Base-by-base conservation (phyloP, 64 coral and sea anemone species). In the Dendrophyllia cribrosa region DNA sequence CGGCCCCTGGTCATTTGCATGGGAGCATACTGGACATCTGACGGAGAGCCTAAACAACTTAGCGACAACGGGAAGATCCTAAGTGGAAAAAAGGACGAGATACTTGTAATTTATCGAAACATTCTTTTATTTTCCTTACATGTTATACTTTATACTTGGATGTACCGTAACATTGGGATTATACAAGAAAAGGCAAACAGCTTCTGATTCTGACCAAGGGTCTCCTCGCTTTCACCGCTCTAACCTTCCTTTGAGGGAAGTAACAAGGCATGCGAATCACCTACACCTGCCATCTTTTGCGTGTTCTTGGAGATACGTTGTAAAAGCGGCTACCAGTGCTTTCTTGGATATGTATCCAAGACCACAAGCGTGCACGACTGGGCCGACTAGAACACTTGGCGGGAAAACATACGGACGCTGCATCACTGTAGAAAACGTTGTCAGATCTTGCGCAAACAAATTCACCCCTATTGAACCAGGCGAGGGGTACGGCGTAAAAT, bases 341-440 rank as follows among this genome's bases (percentile, higher is more conserved):
- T 88, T 23, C 86, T 88, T 4, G 86, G 86, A 21, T 74, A 88
- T 3, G 43, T 74, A 22, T 88, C 86, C 12, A 88, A 15, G 7
- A 88, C 66, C 5, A 74, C 46, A 59, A 72, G 14, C 7, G 86
- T 88, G 50, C 45, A 88, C 1, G 86, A 26, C 66, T 53, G 86
- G 69, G 3, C 86, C 67, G 21, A 88, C 86, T 7, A 88, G 21
- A 3, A 66, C 12, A 25, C 1, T 24, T 13, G 79, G 73, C 6
- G 70, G 90, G 51, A 92, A 92, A 24, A 85, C 70, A 92, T 85
- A 85, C 9, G 90, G 59, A 5, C 72, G 34, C 49, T 21, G 23
- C 51, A 86, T 44, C 46, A 72, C 55, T 43, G 66, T 19, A 24
- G 63, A 51, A 84, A 69, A 83, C 68, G 20, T 25, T 20, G 66